phyloP scores from a whole-genome alignment of 2,113 vertebrate genomes.

The Ginglymostoma cirratum region DNA sequence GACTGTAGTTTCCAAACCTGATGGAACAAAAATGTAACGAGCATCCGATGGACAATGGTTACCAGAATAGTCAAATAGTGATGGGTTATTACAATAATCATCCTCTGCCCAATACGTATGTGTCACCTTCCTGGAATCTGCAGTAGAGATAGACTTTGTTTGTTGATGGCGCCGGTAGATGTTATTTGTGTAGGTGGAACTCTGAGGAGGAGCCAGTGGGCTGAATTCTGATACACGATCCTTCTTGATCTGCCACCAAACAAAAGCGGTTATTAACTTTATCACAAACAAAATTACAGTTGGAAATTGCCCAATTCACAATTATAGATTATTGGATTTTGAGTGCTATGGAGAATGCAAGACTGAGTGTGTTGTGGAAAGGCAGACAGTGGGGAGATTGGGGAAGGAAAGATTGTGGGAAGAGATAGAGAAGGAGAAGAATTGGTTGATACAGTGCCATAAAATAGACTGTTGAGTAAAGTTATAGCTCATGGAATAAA shows the following conservation, averaged over 20 bases:
- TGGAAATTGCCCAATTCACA: conserved; percentile 40
- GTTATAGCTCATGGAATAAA: too few relatives aligned
- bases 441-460: too few relatives aligned
- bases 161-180: conserved; percentile 56
- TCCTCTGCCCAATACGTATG: conserved; percentile 60
- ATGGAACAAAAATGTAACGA: conserved; percentile 49
- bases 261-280: conserved; percentile 36
- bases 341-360: background rate
- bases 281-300: background rate
- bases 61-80: conserved; percentile 58
- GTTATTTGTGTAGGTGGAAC: conserved; percentile 55
- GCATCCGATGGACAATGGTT: conserved; percentile 48
- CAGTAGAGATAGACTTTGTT: conserved; percentile 64
- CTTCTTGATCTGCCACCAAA: conserved; percentile 48
- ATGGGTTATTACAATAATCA: conserved; percentile 66
- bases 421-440: too few relatives aligned
- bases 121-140: conserved; percentile 65
- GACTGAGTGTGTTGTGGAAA: background rate
- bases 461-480: too few relatives aligned
- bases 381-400: background rate
- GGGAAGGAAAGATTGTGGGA: background rate
- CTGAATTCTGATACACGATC: conserved; percentile 70
- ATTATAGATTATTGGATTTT: conserved; percentile 9
- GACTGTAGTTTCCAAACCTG: conserved; percentile 69
- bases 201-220: conserved; percentile 66